Evolutionary conservation across 2,113 vertebrate genomes (phyloP).

Genomic region (Martes martes): DNA sequence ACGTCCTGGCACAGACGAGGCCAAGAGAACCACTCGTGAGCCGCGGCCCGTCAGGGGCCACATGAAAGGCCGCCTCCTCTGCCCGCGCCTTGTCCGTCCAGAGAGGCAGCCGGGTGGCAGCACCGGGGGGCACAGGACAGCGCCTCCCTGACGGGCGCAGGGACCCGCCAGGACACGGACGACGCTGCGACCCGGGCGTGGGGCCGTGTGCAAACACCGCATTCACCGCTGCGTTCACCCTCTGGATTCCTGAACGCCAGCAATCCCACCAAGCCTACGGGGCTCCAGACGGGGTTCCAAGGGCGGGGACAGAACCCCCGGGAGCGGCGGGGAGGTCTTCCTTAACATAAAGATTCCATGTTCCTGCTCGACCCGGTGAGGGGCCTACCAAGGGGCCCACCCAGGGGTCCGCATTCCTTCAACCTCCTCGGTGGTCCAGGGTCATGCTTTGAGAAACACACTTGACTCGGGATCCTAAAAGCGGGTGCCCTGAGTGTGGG

Average conservation of each 20-base stretch:
- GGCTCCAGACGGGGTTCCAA: background rate
- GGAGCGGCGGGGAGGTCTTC: background rate
- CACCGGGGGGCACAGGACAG: background rate
- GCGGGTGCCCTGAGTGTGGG: background rate
- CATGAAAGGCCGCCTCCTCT: background rate
- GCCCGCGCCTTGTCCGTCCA: fast-evolving
- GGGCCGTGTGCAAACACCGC: too few species aligned
- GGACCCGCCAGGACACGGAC: background rate
- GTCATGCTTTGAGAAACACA: background rate
- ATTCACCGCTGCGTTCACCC: too few species aligned
- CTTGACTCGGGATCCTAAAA: background rate
- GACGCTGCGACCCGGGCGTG: too few species aligned
- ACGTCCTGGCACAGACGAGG: background rate
- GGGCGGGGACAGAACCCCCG: background rate
- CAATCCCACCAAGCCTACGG: background rate
- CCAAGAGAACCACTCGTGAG: background rate
- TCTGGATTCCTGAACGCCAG: background rate
- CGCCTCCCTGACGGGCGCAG: background rate
- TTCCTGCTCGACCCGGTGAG: background rate
- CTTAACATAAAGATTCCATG: background rate
- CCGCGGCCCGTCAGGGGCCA: background rate
- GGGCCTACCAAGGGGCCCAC: background rate
- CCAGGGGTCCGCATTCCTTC: background rate
- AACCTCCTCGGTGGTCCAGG: too few species aligned
- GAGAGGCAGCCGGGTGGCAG: background rate